These are phyloP conservation scores for Microplitis mediator DNA, from an alignment of 1,140 invertebrate species.

Conservation along the genomic window DNA sequence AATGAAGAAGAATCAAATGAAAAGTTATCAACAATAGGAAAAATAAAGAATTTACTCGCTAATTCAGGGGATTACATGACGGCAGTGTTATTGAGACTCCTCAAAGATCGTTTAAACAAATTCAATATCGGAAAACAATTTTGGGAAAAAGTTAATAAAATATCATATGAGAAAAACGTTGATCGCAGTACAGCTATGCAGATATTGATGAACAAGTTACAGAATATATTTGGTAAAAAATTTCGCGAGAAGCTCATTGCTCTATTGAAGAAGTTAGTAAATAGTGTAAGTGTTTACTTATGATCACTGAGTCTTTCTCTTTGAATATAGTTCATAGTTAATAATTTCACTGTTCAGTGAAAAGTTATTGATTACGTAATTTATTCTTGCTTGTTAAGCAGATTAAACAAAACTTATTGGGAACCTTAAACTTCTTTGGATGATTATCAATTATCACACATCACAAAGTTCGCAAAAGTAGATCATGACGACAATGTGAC, in stretches of 20 bases:
- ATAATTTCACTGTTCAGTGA: background rate
- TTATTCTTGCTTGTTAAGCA: slow-evolving; percentile 6
- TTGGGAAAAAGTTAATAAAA: background rate
- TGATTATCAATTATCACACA: slow-evolving; percentile 21
- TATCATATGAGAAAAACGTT: background rate
- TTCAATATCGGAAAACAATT: slow-evolving; percentile 13
- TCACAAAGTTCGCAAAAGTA: slow-evolving; percentile 1
- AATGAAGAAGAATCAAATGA: too few species aligned
- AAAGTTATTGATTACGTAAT: background rate
- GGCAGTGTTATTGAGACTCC: slow-evolving; percentile 7
- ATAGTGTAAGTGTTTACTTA: background rate
- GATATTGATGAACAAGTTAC: slow-evolving; percentile 12
- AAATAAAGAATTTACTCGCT: background rate
- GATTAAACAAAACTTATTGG: background rate
- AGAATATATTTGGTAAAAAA: slow-evolving; percentile 13
- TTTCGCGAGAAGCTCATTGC: too few species aligned
- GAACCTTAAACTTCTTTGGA: background rate
- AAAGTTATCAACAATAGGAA: too few species aligned
- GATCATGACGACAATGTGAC: slow-evolving; percentile 5
- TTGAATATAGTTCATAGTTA: background rate
- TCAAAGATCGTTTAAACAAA: slow-evolving; percentile 5
- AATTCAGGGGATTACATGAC: slow-evolving; percentile 23
- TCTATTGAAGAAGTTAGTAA: slow-evolving; percentile 6
- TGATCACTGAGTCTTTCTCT: too few species aligned
- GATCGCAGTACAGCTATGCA: background rate